Conservation (phyloP, 2,888 invertebrate species). For the Amphipyra tragopoginis region DNA sequence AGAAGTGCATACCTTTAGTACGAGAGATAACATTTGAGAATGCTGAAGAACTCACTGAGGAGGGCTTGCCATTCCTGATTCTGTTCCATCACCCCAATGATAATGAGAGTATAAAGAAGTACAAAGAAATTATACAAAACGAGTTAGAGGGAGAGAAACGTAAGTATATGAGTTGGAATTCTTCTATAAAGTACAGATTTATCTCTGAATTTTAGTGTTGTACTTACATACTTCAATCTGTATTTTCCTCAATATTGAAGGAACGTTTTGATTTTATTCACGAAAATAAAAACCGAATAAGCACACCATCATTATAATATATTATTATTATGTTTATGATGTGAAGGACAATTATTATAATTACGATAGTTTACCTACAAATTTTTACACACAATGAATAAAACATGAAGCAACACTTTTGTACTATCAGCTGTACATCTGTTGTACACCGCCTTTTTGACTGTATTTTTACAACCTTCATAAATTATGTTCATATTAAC, state of each 20-base stretch:
- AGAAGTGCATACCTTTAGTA: slow-evolving; percentile 98
- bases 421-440: neutral
- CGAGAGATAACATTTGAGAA: slow-evolving; percentile 99
- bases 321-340: neutral
- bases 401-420: neutral
- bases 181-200: too few species aligned
- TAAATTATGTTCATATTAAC: too few species aligned
- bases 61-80: slow-evolving; percentile 99
- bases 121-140: slow-evolving; percentile 93
- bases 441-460: neutral
- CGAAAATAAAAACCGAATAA: too few species aligned
- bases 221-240: too few species aligned
- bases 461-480: neutral
- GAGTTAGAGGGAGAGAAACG: slow-evolving; percentile 97
- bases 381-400: neutral
- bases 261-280: too few species aligned
- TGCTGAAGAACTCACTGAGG: slow-evolving; percentile 99
- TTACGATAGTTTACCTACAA: neutral
- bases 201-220: neutral
- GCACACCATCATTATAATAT: neutral
- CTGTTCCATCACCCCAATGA: slow-evolving; percentile 97
- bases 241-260: too few species aligned
- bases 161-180: slow-evolving; percentile 85
- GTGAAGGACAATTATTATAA: neutral
- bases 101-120: slow-evolving; percentile 95